Evolutionary conservation across 2,888 invertebrate genomes (phyloP), one percentile per base, ranked within the genome.

Genomic region (Erannis defoliaria): DNA sequence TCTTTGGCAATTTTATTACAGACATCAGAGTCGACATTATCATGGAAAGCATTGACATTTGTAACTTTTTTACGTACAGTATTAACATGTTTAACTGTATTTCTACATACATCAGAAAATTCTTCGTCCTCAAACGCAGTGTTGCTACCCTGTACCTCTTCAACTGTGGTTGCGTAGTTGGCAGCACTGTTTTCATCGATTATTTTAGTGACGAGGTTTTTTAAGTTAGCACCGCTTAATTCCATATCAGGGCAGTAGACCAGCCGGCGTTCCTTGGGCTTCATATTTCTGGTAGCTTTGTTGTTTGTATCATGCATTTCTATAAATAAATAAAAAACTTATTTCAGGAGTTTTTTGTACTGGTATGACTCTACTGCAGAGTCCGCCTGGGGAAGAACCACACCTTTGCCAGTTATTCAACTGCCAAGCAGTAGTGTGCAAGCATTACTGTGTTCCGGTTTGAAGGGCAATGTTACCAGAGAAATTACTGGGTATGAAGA

Each of bases 231-330:
- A 6, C 0, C n/a, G 3, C 37, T 50, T 23, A 61, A 12, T 40
- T 45, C 38, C 50, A 61, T 61, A 19, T 61, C 61, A 2, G 55
- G 55, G 12, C 61, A 61, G 45, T 31, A 55, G 12, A 51, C 45
- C 3, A 38, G 12, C 1, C 38, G 38, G 3, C 50, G 55, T 40
- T 38, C 45, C n/a, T 14, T 43, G 1, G 18, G 37, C 38, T 55
- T 50, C 8, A 18, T 6, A 0, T 33, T 9, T 10, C n/a, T 16
- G 2, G 35, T 16, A 12, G 26, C 2, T 43, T 37, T 43, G n/a
- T 48, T 38, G 35, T n/a, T 26, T 9, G 14, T 50, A 26, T 21
- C 1, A 16, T 50, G 57, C 3, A 14, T 21, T 12, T 1, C 50
- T 57, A 37, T 5, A 57, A 57, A 26, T 16, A 0, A 43, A 21